phyloP scores from a whole-genome alignment of 2,797 vertebrate species.

The Alfaro cultratus region DNA sequence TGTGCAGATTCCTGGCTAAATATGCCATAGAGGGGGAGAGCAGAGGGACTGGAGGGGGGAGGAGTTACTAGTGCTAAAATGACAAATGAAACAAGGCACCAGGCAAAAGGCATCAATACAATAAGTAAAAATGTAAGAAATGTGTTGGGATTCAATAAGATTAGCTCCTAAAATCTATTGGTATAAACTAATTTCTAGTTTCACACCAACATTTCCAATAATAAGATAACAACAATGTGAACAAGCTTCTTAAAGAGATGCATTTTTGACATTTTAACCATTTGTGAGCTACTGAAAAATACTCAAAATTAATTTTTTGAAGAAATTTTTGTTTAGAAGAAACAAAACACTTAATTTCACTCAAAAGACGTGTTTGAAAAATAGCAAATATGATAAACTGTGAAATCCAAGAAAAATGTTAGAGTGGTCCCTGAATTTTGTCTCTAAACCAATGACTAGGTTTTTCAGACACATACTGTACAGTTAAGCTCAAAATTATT shows the following conservation, averaged over 20 bases:
- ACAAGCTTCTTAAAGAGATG: not conserved
- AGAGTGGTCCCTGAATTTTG: not conserved
- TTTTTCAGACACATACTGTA: not conserved
- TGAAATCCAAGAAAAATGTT: not conserved
- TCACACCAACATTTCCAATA: not conserved
- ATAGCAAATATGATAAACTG: not conserved
- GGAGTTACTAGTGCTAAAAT: slow-evolving; percentile 9
- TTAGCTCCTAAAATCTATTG: not conserved
- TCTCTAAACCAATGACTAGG: not conserved
- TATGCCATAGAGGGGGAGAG: slow-evolving; percentile 42
- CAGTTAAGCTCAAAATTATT: not conserved
- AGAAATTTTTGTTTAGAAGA: not conserved
- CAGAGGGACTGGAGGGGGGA: slow-evolving; percentile 1
- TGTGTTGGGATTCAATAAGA: slow-evolving; percentile 51
- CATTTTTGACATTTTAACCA: not conserved
- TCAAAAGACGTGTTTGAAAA: not conserved
- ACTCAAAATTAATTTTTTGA: not conserved
- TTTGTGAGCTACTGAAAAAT: not conserved
- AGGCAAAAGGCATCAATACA: slow-evolving; percentile 38
- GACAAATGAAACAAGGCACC: slow-evolving; percentile 44
- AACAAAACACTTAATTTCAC: not conserved
- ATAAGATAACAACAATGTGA: not conserved
- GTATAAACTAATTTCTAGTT: not conserved
- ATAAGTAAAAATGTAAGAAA: slow-evolving; percentile 35
- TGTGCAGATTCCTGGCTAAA: slow-evolving; percentile 58